phyloP scores from a whole-genome alignment of 37 sponge, comb jelly and placozoan genomes.

The Spongilla lacustris region DNA sequence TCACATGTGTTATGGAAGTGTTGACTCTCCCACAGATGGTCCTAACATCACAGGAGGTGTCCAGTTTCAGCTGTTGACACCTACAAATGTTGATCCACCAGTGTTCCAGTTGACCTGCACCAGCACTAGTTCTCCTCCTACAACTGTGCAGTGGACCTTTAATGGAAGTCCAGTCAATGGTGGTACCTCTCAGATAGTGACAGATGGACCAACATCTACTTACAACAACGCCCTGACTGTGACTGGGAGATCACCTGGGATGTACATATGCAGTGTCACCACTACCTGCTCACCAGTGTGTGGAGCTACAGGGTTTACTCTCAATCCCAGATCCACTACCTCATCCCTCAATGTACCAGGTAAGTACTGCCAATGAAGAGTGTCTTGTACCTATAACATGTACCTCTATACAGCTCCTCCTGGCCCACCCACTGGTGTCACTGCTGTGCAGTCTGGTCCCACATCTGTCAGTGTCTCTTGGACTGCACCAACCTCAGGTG shows the following conservation, averaged over 20 bases:
- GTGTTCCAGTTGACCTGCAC: not conserved
- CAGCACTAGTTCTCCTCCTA: slow-evolving; percentile 5
- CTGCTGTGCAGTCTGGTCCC: too few relatives aligned
- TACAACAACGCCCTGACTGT: not conserved
- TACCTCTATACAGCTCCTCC: too few relatives aligned
- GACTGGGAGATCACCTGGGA: slow-evolving; percentile 7
- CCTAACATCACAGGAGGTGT: not conserved
- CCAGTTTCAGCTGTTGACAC: slow-evolving; percentile 1
- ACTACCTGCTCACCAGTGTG: not conserved
- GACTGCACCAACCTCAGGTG: too few relatives aligned
- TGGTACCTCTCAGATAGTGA: not conserved
- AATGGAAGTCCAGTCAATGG: not conserved
- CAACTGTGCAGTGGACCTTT: slow-evolving; percentile 12
- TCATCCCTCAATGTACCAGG: too few relatives aligned
- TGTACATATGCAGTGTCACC: slow-evolving; percentile 20
- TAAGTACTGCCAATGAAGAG: too few relatives aligned
- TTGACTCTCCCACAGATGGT: slow-evolving; percentile 1
- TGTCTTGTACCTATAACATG: too few relatives aligned
- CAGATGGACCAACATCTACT: not conserved
- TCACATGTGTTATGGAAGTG: too few relatives aligned
- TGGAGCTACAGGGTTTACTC: not conserved
- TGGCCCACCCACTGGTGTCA: too few relatives aligned
- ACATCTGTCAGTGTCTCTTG: too few relatives aligned
- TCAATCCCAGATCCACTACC: not conserved
- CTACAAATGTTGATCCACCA: not conserved